Evolutionary conservation across 2,113 vertebrate genomes (phyloP).

Genomic region (Pollachius pollachius): DNA sequence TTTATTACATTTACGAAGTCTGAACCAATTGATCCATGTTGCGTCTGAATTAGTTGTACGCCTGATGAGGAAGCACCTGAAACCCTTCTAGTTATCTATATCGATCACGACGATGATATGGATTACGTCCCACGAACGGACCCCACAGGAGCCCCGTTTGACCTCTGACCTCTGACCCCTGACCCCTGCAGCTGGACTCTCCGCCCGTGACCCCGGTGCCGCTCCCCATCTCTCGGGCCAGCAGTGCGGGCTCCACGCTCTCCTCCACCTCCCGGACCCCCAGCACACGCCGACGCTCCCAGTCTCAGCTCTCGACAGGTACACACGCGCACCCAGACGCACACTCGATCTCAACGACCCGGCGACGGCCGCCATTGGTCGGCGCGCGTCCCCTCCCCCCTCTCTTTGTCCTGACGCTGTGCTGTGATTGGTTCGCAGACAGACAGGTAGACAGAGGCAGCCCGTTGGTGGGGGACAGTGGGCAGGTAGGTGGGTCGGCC

Average conservation of each 20-base stretch:
- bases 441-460: constrained; percentile 74
- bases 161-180: background rate
- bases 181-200: constrained; percentile 69
- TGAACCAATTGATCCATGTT: no score
- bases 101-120: no score
- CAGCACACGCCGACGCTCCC: constrained; percentile 67
- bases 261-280: constrained; percentile 64
- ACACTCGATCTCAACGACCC: background rate
- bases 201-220: constrained; percentile 72
- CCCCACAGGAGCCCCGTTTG: no score
- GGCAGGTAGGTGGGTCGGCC: constrained; percentile 74
- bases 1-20: no score
- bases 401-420: constrained; percentile 61
- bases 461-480: constrained; percentile 69
- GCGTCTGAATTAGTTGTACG: no score
- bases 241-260: constrained; percentile 73
- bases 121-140: no score
- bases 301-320: constrained; percentile 73
- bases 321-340: background rate
- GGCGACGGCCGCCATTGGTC: background rate
- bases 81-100: no score
- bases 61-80: no score
- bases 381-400: background rate
- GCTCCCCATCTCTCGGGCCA: constrained; percentile 74
- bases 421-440: constrained; percentile 75